Conservation (phyloP, 2,888 invertebrate genomes). For the Conistra vaccinii region DNA sequence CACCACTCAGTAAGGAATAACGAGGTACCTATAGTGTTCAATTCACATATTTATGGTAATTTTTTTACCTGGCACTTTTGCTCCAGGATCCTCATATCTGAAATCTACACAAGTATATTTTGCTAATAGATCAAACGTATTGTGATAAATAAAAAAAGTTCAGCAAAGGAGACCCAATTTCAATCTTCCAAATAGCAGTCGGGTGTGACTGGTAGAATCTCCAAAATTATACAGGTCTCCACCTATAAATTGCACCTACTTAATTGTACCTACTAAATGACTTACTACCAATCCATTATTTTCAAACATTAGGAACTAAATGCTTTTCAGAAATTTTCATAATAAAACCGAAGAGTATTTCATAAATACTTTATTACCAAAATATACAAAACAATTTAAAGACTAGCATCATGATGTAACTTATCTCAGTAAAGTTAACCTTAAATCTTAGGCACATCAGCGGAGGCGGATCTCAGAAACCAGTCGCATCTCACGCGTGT, state of each 20-base stretch:
- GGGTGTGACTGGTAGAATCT: too few relatives aligned
- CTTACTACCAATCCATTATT: not conserved
- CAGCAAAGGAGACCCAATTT: not conserved
- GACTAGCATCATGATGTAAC: conserved; percentile 70
- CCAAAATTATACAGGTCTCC: too few relatives aligned
- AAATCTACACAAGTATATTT: not conserved
- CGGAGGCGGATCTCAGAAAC: conserved; percentile 76
- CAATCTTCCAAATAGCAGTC: not conserved
- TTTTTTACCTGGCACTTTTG: too few relatives aligned
- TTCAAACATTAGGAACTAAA: not conserved
- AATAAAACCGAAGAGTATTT: not conserved
- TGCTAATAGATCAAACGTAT: not conserved
- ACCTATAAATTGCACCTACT: too few relatives aligned
- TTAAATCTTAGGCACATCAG: conserved; percentile 75
- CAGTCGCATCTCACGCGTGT: conserved; percentile 77
- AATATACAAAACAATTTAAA: conserved; percentile 42
- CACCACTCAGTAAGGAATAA: not conserved
- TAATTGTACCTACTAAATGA: not conserved
- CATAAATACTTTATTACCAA: not conserved
- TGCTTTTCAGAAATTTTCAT: not conserved
- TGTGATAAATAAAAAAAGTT: not conserved
- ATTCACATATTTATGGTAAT: not conserved
- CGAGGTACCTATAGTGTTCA: not conserved
- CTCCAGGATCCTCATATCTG: not conserved
- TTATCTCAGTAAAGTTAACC: conserved; percentile 69